These are phyloP conservation scores for Scolopax bukidnonensis DNA, from an alignment of 2,797 vertebrate genomes.

Conservation along the genomic window DNA sequence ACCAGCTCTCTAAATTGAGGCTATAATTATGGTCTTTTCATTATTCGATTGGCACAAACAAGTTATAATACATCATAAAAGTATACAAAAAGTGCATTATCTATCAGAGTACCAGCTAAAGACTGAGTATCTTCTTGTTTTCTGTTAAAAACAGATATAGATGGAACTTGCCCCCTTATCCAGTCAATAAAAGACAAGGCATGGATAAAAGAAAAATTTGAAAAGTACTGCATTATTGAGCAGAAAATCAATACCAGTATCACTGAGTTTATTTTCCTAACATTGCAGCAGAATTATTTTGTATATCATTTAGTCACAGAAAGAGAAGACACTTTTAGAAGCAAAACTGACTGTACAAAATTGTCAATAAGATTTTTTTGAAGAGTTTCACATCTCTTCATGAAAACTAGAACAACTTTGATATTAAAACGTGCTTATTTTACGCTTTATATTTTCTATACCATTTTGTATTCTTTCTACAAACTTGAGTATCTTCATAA, in stretches of 20 bases:
- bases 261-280: neutral
- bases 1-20: neutral
- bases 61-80: neutral
- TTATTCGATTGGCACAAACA: neutral
- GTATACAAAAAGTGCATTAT: conserved; percentile 2
- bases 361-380: neutral
- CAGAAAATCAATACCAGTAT: neutral
- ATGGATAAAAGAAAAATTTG: neutral
- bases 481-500: neutral
- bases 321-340: neutral
- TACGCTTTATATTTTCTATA: neutral
- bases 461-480: neutral
- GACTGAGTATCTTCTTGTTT: neutral
- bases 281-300: neutral
- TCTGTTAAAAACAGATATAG: neutral
- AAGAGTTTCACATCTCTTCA: neutral
- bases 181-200: neutral
- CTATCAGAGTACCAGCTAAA: conserved; percentile 28
- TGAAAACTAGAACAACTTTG: neutral
- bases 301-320: neutral
- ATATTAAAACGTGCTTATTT: neutral
- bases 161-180: neutral
- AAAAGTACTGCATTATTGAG: neutral
- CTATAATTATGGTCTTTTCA: neutral
- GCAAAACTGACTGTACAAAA: neutral